Base-by-base conservation (phyloP, 92 coral and sea anemone species). In the Palythoa grandis region DNA sequence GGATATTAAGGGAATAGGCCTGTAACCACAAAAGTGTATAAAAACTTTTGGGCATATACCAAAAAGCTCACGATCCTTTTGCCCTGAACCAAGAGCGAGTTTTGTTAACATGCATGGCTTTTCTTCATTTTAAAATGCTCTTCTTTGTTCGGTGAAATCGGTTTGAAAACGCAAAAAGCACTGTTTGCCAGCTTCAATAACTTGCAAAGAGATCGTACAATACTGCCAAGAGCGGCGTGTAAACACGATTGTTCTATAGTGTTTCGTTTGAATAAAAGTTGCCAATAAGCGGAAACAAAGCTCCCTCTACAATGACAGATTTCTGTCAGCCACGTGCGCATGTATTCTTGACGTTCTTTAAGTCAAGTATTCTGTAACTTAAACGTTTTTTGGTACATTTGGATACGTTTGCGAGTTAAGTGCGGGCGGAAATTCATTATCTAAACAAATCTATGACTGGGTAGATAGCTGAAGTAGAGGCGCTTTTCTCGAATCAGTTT, bases 161-260 rank as follows among this genome's bases (percentile, higher is more conserved):
- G 85, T 20, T 80, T 66, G 74, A 47, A 80, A 80, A 23, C 23
- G 85, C 74, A 23, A 80, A 79, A 80, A 80, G 61, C 37, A 66
- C 74, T 66, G 73, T 80, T 79, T 79, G 84, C 65, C 74, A 66
- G 74, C 35, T 47, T 25, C 82, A 77, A 77, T 77, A 77, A 77
- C 82, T 77, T 54, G 82, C 69, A 54, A 77, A 77, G 82, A 53
- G 82, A 15, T 54, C 11, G 24, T 54, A 77, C 82, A 77, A 77
- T 77, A 35, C 48, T 77, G 68, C 19, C 40, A 24, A 52, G 69
- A 29, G 68, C 48, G 67, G 82, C 37, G 52, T 2, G 82, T 86
- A 91, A 93, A 89, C 92, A 82, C 88, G 69, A 91, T 93, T 93
- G 94, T 91, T 77, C 79, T 20, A 11, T 15, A n/a, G 86, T 87